Conservation (phyloP, 2,797 vertebrate species). For the Cossypha niveicapilla region DNA sequence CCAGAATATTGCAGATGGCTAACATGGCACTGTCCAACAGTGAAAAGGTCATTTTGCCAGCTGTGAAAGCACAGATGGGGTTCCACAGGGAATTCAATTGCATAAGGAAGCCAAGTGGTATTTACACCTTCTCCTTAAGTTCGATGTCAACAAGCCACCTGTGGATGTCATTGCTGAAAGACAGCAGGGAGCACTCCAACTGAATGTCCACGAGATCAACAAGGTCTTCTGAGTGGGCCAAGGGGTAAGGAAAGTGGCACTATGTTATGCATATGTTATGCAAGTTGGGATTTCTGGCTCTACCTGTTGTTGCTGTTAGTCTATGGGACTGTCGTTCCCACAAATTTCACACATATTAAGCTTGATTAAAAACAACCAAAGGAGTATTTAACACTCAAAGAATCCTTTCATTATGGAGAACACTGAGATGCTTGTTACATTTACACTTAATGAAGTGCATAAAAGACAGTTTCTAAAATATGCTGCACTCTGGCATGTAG, state of each 20-base stretch:
- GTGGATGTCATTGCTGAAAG: background rate
- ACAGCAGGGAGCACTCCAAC: background rate
- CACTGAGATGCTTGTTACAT: conserved; percentile 48
- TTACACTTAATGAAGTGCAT: conserved; percentile 28
- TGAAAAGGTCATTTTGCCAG: background rate
- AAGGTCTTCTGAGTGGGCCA: background rate
- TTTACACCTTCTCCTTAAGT: background rate
- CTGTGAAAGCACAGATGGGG: background rate
- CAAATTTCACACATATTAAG: conserved; percentile 49
- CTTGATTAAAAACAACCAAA: conserved; percentile 56
- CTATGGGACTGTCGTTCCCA: background rate
- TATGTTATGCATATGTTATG: background rate
- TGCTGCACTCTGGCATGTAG: background rate
- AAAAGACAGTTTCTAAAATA: conserved; percentile 48
- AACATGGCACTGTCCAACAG: background rate
- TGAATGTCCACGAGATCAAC: background rate
- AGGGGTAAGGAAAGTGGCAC: background rate
- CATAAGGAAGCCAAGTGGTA: background rate
- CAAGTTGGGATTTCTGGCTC: background rate
- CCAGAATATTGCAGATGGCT: background rate
- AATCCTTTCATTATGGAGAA: conserved; percentile 60
- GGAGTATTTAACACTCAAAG: conserved; percentile 44
- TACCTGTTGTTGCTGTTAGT: conserved; percentile 39
- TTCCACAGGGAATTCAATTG: background rate
- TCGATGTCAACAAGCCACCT: background rate